Conservation (phyloP, 2,113 vertebrate species). For the Trichechus manatus region DNA sequence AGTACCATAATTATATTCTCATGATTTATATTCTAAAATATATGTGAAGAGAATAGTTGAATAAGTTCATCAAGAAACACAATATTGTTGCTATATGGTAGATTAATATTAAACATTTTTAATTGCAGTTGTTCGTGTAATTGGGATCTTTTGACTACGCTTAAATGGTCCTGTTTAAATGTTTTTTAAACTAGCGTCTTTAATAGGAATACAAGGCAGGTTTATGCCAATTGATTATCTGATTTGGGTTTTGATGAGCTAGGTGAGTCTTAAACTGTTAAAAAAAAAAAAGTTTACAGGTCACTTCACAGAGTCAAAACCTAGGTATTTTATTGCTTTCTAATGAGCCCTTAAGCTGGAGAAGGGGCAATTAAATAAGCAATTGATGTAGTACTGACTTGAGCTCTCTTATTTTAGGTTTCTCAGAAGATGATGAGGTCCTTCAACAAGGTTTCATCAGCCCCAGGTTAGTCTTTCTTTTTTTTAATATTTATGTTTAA, state of each 20-base stretch:
- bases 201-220: conserved; percentile 45
- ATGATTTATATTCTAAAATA: conserved; percentile 52
- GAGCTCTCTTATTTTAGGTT: conserved; percentile 91
- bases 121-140: conserved; percentile 78
- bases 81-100: not conserved
- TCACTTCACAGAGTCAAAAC: conserved; percentile 85
- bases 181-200: conserved; percentile 58
- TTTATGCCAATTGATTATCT: conserved; percentile 77
- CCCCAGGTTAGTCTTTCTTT: conserved; percentile 89
- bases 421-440: conserved; percentile 91
- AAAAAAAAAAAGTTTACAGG: conserved; percentile 82
- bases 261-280: conserved; percentile 83
- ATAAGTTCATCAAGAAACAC: conserved; percentile 54
- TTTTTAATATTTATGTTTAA: conserved; percentile 61
- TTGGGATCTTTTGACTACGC: conserved; percentile 73
- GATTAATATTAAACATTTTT: not conserved
- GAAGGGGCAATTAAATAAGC: conserved; percentile 87
- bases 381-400: conserved; percentile 87
- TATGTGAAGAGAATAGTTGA: conserved; percentile 38
- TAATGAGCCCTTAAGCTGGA: conserved; percentile 87
- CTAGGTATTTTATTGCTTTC: conserved; percentile 85
- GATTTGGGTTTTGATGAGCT: conserved; percentile 78
- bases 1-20: conserved; percentile 48
- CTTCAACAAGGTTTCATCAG: conserved; percentile 90
- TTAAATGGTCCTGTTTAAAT: conserved; percentile 38